Base-by-base conservation (phyloP, 2,888 invertebrate genomes). In the Drosophila prolongata region DNA sequence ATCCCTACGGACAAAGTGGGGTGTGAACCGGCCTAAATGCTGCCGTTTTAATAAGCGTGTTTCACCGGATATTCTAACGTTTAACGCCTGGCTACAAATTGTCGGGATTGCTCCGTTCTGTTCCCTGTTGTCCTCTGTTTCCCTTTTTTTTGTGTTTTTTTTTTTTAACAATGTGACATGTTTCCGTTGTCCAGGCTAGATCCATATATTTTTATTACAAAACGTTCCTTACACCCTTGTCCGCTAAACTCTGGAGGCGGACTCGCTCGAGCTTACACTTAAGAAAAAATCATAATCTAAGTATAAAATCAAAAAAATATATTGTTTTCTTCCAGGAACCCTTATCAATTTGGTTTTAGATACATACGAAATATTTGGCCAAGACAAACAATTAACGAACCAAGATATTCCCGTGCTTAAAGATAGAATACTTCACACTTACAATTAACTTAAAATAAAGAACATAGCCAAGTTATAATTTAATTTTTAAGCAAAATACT, bases 181-280 rank as follows among this genome's bases (percentile, higher is more conserved):
- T 65, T 53, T 66, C 69, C 56, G 58, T 70, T 75, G 77, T 60
- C 68, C 64, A 61, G 59, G 16, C 49, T 62, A 55, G 49, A 61
- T 68, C 67, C 59, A 68, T 86, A 77, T 71, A 76, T 87, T 84
- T 87, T 80, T 84, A 87, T 78, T 84, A 80, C 64, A 87, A 87
- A 78, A 49, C 76, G 44, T 49, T 74, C 67, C 84, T 69, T 87
- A 19, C 35, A 73, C 78, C 78, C 54, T 80, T 80, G 76, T 74
- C 70, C 55, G 66, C 58, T 24, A 11, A 54, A 43, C 24, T 40
- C 67, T 16, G 58, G 27, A 27, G 52, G 58, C 55, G 58, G 10
- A 30, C 38, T 40, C 38, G 16, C 14, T 47, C 5, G 46, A 30
- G 30, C 46, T 47, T 47, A 16, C 47, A 47, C 47, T 34, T 6